These are phyloP conservation scores for Ictalurus punctatus DNA, from an alignment of 2,113 vertebrate genomes.

Conservation along the genomic window DNA sequence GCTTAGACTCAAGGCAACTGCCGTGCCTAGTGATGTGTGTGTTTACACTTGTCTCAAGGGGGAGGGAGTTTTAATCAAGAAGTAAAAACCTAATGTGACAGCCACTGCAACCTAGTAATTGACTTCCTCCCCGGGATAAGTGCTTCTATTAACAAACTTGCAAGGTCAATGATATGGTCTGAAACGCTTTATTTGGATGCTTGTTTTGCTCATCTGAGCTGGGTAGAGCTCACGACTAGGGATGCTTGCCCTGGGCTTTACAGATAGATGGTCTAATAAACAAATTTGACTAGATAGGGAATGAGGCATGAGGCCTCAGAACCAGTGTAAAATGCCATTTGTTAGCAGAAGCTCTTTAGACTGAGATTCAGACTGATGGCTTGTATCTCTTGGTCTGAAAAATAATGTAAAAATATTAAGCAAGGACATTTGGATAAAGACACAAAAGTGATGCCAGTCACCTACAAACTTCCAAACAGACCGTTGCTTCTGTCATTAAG, in stretches of 20 bases:
- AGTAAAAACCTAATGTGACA: constrained; percentile 68
- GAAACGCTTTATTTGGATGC: constrained; percentile 46
- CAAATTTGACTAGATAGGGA: constrained; percentile 18
- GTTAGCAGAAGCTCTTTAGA: constrained; percentile 22
- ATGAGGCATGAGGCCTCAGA: neutral
- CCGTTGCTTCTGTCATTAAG: neutral
- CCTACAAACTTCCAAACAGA: neutral
- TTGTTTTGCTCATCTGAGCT: constrained; percentile 4
- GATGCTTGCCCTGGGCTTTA: constrained; percentile 7
- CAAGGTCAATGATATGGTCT: constrained; percentile 64
- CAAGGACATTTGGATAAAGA: constrained; percentile 18
- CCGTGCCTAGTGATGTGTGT: constrained; percentile 7
- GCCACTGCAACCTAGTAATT: constrained; percentile 61
- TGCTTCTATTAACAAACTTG: constrained; percentile 57
- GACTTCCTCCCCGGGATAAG: constrained; percentile 61
- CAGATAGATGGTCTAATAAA: neutral
- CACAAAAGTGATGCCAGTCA: neutral
- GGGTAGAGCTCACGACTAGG: neutral
- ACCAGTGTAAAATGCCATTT: neutral
- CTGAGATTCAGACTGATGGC: neutral
- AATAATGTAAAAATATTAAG: constrained; percentile 12
- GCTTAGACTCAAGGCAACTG: constrained; percentile 12
- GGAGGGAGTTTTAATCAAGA: constrained; percentile 53
- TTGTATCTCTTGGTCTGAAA: neutral
- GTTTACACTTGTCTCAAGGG: constrained; percentile 9